Conservation (phyloP, 2,888 invertebrate species). For the Drosophila quinaria region DNA sequence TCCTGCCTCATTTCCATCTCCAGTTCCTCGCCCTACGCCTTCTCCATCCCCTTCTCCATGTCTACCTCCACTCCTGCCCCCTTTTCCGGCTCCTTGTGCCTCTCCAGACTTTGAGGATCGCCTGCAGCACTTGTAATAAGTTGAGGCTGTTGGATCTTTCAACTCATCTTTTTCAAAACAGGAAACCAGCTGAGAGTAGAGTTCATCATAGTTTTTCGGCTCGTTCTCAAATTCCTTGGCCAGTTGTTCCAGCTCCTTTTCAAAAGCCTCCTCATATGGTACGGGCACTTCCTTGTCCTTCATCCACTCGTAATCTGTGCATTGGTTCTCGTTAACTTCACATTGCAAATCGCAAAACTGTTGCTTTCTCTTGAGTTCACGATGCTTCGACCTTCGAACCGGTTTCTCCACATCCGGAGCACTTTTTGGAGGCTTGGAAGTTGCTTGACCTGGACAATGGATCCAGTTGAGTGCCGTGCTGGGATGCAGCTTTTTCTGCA, state of each 20-base stretch:
- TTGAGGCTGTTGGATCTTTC: neutral
- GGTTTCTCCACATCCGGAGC: constrained; percentile 4
- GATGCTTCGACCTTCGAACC: neutral
- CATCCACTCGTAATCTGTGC: constrained; percentile 33
- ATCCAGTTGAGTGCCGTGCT: neutral
- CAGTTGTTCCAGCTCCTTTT: neutral
- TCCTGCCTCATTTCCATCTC: neutral
- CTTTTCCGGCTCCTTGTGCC: neutral
- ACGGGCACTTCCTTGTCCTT: constrained; percentile 15
- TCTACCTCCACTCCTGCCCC: neutral
- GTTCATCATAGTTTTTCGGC: constrained; percentile 51
- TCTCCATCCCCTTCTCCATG: neutral
- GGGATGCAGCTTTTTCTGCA: constrained; percentile 4
- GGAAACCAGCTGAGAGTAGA: constrained; percentile 30
- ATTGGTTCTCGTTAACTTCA: constrained; percentile 23
- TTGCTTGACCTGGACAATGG: neutral
- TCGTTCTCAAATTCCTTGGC: neutral
- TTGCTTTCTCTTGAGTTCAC: constrained; percentile 4
- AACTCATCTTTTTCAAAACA: constrained; percentile 30
- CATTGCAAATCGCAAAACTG: constrained; percentile 13
- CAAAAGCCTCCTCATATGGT: constrained; percentile 5
- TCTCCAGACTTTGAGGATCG: neutral
- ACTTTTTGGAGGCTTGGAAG: neutral
- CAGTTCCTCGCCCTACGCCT: neutral
- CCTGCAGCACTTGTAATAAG: constrained; percentile 39